Evolutionary conservation across 1,140 invertebrate species (phyloP), one percentile per base, ranked within the genome.

Genomic region (Lethrus apterus): DNA sequence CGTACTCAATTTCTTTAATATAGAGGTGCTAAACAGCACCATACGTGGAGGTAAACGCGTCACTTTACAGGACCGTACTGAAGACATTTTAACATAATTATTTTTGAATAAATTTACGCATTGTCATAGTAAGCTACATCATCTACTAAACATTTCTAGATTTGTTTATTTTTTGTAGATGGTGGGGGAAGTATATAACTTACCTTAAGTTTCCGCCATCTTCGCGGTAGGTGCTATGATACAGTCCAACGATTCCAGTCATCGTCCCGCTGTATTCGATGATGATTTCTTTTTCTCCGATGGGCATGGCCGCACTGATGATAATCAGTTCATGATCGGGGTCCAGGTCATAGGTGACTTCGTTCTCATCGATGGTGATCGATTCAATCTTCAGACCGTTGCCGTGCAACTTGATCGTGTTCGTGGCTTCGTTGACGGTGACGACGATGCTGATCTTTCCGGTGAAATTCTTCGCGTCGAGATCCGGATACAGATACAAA

Each of bases 391-490:
- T 70, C 29, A 86, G 65, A 46, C 72, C 70, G 34, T 86, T 84
- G 29, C 76, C 70, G 64, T 94, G 86, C 3, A 93, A 69, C 3
- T 77, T 69, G 20, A 93, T 73, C 49, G 70, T 73, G 13, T 71
- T 70, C 5, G 75, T 79, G 3, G 70, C 60, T 20, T 74, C 58
- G 1, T 68, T 54, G 1, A 85, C 68, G 33, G 76, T 63, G 30
- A 92, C 60, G n/a, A 71, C 61, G 9, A 91, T 88, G 21, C 68
- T 73, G 0, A 90, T 84, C 34, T 67, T 71, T 2, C 89, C 89
- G 26, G 21, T 34, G 60, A 86, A 90, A 4, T 70, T 77, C 14
- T 81, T 84, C 14, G 81, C 84, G 7, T 70, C 70, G 20, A 93
- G 65, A 64, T 91, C 73, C 0, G 90, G 89, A 55, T 82, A 72